Evolutionary conservation across 2,888 invertebrate genomes (phyloP).

Genomic region (Tribolium freemani): DNA sequence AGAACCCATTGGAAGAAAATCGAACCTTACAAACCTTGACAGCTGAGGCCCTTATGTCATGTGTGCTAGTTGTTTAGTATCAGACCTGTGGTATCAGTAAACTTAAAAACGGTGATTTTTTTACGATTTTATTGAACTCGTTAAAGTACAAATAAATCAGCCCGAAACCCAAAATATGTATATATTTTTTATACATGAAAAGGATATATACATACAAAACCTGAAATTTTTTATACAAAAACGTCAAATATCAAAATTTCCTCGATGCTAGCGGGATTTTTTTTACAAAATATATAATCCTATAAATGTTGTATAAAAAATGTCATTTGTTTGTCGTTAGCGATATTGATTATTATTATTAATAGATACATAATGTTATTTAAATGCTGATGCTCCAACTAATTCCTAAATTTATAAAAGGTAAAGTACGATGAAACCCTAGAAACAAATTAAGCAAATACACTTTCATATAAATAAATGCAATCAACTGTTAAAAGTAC

Average conservation of each 20-base stretch:
- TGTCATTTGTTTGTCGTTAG: constrained; percentile 38
- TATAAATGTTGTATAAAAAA: constrained; percentile 38
- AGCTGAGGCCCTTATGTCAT: too few relatives aligned
- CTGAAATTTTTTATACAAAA: constrained; percentile 58
- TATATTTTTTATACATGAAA: constrained; percentile 40
- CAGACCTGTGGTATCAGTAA: too few relatives aligned
- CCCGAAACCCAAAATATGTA: constrained; percentile 57
- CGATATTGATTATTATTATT: constrained; percentile 19
- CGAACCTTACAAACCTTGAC: too few relatives aligned
- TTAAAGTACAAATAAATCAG: constrained; percentile 56
- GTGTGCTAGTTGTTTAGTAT: too few relatives aligned
- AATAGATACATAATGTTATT: constrained; percentile 11
- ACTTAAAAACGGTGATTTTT: not conserved
- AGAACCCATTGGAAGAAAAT: too few relatives aligned
- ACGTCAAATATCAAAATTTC: constrained; percentile 56
- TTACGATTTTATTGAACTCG: constrained; percentile 56
- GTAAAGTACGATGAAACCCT: constrained; percentile 37
- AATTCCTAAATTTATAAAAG: constrained; percentile 29
- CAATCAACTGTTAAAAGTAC: constrained; percentile 38
- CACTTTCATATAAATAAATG: constrained; percentile 38
- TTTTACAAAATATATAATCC: constrained; percentile 62
- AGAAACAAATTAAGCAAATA: constrained; percentile 32
- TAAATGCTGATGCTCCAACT: constrained; percentile 21
- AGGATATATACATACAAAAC: constrained; percentile 58
- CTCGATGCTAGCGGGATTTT: constrained; percentile 48